phyloP scores from a whole-genome alignment of 37 sponge, comb jelly and placozoan genomes.

The Lycopodina hypogea region DNA sequence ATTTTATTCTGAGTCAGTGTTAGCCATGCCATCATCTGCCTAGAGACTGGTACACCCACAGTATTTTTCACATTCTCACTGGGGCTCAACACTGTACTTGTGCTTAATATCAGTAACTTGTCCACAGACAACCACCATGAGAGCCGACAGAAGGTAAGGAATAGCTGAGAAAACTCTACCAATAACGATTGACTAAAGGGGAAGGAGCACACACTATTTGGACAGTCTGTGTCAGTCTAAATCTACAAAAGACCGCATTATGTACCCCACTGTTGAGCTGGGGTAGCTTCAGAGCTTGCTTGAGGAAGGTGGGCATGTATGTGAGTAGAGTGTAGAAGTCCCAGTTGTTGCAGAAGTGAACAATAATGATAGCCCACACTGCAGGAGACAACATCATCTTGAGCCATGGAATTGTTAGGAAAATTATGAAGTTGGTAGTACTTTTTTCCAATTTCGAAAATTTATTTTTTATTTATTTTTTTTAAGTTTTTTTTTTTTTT shows the following conservation, averaged over 20 bases:
- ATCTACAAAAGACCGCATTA: not conserved
- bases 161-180: conserved; percentile 77
- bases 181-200: conserved; percentile 30
- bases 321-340: conserved; percentile 88
- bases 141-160: conserved; percentile 47
- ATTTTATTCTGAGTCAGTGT: no score
- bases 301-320: conserved; percentile 79
- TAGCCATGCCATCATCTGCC: no score
- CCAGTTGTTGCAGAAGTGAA: conserved; percentile 86
- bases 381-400: conserved; percentile 71
- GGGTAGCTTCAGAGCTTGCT: conserved; percentile 37
- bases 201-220: not conserved
- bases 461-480: no score
- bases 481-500: no score
- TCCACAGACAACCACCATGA: conserved; percentile 42
- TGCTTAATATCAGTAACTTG: conserved; percentile 64
- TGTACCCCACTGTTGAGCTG: conserved; percentile 1
- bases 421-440: no score
- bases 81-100: conserved; percentile 10
- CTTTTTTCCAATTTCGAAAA: no score
- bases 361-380: conserved; percentile 78
- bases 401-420: conserved; percentile 80
- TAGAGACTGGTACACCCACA: no score
- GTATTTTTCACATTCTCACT: no score
- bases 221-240: not conserved